phyloP scores from a whole-genome alignment of 2,113 vertebrate genomes.

The Nansenia antarctica region DNA sequence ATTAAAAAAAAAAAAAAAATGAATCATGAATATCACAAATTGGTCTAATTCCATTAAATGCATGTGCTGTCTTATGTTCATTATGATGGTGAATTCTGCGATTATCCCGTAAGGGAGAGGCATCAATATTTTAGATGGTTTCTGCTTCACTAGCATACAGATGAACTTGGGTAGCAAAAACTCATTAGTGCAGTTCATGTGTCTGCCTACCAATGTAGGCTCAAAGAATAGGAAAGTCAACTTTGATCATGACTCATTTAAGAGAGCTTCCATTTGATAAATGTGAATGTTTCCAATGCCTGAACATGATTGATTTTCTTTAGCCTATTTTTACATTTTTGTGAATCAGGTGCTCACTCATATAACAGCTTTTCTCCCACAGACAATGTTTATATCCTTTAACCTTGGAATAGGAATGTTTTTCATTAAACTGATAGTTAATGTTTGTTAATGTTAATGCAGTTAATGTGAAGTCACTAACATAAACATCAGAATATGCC shows the following conservation, averaged over 20 bases:
- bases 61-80: conserved; percentile 16
- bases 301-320: neutral
- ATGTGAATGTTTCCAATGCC: neutral
- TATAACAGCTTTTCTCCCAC: neutral
- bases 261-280: neutral
- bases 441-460: no score
- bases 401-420: neutral
- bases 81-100: conserved; percentile 17
- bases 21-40: no score
- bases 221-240: neutral
- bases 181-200: conserved; percentile 10
- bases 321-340: neutral
- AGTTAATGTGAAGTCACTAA: neutral
- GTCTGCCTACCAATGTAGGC: conserved; percentile 10
- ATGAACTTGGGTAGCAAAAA: conserved; percentile 8
- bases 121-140: conserved; percentile 24
- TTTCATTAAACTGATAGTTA: no score
- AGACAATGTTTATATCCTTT: neutral
- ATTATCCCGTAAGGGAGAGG: conserved; percentile 23
- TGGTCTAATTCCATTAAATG: conserved; percentile 1
- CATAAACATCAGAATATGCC: neutral
- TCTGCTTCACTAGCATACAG: conserved; percentile 12
- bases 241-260: neutral
- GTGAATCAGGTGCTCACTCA: neutral
- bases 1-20: no score